Evolutionary conservation across 2,113 vertebrate species (phyloP).

Genomic region (Bufo gargarizans): DNA sequence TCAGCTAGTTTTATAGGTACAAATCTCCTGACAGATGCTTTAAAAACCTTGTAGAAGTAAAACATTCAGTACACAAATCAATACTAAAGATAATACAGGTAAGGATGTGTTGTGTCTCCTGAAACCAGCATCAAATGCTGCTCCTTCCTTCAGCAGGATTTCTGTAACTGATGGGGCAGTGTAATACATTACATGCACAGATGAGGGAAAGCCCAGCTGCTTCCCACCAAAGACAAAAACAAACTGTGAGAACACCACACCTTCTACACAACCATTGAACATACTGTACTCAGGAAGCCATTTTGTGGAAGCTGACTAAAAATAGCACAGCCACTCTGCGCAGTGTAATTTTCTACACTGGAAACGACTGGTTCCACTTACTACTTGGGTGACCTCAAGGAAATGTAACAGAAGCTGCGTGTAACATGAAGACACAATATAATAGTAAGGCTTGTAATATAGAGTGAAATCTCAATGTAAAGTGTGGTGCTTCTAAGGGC

Average conservation of each 20-base stretch:
- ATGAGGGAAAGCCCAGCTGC: not conserved
- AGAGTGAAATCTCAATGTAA: not conserved
- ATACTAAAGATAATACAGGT: too few species aligned
- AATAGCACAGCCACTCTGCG: slow-evolving; percentile 22
- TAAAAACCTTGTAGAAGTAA: too few species aligned
- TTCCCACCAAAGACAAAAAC: slow-evolving; percentile 16
- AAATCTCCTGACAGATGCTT: too few species aligned
- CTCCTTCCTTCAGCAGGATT: not conserved
- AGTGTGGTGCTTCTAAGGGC: too few species aligned
- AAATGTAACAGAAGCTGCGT: not conserved
- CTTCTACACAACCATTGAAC: slow-evolving; percentile 24
- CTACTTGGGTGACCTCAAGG: slow-evolving; percentile 1
- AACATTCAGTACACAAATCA: too few species aligned
- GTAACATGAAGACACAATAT: not conserved
- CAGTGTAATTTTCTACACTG: slow-evolving; percentile 25
- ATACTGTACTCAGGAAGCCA: slow-evolving; percentile 41
- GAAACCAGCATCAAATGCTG: too few species aligned
- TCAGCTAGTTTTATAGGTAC: too few species aligned
- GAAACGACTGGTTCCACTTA: slow-evolving; percentile 28
- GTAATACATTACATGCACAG: not conserved
- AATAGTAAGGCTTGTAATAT: not conserved
- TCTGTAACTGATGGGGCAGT: too few species aligned
- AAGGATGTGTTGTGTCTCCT: too few species aligned
- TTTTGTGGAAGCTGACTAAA: slow-evolving; percentile 26
- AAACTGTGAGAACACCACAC: slow-evolving; percentile 40